phyloP scores from a whole-genome alignment of 2,888 invertebrate species.

The Limnephilus auricula region DNA sequence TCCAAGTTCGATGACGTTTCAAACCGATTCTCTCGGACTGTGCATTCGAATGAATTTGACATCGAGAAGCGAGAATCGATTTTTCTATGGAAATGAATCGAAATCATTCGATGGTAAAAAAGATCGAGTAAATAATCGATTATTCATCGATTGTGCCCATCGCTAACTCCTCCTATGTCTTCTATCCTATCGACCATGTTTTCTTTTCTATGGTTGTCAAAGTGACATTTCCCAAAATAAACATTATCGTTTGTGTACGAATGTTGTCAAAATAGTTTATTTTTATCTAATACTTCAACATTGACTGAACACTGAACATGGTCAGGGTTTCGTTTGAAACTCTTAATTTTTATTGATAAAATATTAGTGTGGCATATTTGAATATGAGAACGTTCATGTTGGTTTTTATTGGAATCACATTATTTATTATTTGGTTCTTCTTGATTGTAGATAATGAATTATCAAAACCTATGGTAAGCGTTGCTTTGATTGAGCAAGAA shows the following conservation, averaged over 20 bases:
- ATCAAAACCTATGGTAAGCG: not conserved
- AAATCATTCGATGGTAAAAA: too few species aligned
- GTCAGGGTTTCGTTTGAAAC: not conserved
- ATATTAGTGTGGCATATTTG: not conserved
- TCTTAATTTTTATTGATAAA: not conserved
- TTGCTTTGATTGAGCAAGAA: not conserved
- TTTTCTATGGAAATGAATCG: too few species aligned
- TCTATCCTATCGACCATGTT: not conserved
- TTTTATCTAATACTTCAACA: not conserved
- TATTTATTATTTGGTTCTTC: constrained; percentile 42
- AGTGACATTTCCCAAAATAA: constrained; percentile 2
- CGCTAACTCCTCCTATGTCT: too few species aligned
- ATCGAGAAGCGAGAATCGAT: too few species aligned
- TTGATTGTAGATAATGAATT: constrained; percentile 37
- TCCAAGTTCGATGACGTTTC: too few species aligned
- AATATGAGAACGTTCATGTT: constrained; percentile 25
- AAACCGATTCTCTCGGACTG: too few species aligned
- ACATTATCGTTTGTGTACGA: not conserved
- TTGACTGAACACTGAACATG: not conserved
- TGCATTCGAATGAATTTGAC: too few species aligned
- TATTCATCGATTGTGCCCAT: too few species aligned
- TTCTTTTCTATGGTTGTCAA: constrained; percentile 9
- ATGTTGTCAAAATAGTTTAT: not conserved
- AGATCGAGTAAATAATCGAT: too few species aligned
- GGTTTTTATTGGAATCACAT: constrained; percentile 16